Evolutionary conservation across 1,140 invertebrate genomes (phyloP).

Genomic region (Euwallacea similis): DNA sequence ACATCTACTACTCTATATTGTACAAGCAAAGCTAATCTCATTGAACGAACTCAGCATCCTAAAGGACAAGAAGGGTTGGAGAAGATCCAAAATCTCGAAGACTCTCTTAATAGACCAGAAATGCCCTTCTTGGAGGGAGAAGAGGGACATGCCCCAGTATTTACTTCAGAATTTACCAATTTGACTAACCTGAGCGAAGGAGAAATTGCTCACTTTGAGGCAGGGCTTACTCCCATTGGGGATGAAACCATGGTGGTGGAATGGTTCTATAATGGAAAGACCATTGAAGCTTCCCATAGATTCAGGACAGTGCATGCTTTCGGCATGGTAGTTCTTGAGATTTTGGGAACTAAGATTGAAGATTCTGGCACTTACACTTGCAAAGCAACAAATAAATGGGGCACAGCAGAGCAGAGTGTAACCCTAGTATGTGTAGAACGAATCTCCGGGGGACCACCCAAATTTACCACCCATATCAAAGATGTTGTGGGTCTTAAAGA

Average conservation of each 20-base stretch:
- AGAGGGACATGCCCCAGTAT: slow-evolving; percentile 80
- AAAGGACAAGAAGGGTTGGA: slow-evolving; percentile 89
- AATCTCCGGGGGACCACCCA: slow-evolving; percentile 80
- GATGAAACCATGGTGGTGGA: slow-evolving; percentile 96
- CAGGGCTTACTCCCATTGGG: slow-evolving; percentile 87
- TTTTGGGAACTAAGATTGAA: slow-evolving; percentile 84
- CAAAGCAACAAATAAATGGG: slow-evolving; percentile 85
- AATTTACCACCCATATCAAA: slow-evolving; percentile 85
- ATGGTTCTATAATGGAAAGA: slow-evolving; percentile 95
- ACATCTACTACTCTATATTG: slow-evolving; percentile 88
- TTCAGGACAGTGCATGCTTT: slow-evolving; percentile 91
- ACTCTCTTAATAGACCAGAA: slow-evolving; percentile 74
- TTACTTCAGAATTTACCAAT: slow-evolving; percentile 84
- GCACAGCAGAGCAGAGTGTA: slow-evolving; percentile 82
- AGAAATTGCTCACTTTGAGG: slow-evolving; percentile 93
- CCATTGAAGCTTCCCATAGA: slow-evolving; percentile 84
- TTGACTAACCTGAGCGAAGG: slow-evolving; percentile 82
- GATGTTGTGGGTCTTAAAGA: slow-evolving; percentile 85
- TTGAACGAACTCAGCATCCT: slow-evolving; percentile 88
- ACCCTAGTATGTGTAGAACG: slow-evolving; percentile 82
- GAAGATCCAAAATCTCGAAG: slow-evolving; percentile 88
- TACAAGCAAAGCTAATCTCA: slow-evolving; percentile 77
- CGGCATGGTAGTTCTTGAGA: slow-evolving; percentile 93
- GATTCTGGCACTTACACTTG: slow-evolving; percentile 88
- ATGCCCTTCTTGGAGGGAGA: slow-evolving; percentile 69